Conservation (phyloP, 2,113 vertebrate genomes). For the Tragulus kanchil region DNA sequence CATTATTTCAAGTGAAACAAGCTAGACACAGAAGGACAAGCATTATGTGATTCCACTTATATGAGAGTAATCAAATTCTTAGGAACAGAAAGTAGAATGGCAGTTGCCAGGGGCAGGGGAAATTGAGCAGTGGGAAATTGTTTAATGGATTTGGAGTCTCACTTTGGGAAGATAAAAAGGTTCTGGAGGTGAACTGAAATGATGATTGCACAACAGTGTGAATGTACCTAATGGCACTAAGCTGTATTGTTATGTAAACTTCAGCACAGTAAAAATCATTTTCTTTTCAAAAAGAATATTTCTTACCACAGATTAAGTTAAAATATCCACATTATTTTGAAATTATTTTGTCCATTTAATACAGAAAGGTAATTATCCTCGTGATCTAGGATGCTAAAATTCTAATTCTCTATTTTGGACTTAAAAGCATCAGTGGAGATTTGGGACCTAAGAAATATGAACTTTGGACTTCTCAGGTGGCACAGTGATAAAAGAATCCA, state of each 20-base stretch:
- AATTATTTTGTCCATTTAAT: conserved; percentile 25
- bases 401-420: background rate
- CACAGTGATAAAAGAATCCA: background rate
- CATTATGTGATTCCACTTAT: background rate
- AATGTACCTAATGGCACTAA: background rate
- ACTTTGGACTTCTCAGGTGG: background rate
- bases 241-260: background rate
- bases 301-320: background rate
- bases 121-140: background rate
- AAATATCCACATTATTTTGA: conserved; percentile 49
- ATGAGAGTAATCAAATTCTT: background rate
- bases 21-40: background rate
- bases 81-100: background rate
- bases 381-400: conserved; percentile 29
- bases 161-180: background rate
- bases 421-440: background rate
- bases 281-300: background rate
- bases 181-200: background rate
- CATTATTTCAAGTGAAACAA: background rate
- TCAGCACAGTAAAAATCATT: background rate
- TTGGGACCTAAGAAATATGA: background rate
- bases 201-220: background rate
- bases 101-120: too few species aligned
- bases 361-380: conserved; percentile 20
- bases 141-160: background rate